A percentile compares a stretch with the other conserved stretches of the same genome.
Evolutionary conservation across 2,888 invertebrate species (phyloP).

Genomic region (Macaria liturata): DNA sequence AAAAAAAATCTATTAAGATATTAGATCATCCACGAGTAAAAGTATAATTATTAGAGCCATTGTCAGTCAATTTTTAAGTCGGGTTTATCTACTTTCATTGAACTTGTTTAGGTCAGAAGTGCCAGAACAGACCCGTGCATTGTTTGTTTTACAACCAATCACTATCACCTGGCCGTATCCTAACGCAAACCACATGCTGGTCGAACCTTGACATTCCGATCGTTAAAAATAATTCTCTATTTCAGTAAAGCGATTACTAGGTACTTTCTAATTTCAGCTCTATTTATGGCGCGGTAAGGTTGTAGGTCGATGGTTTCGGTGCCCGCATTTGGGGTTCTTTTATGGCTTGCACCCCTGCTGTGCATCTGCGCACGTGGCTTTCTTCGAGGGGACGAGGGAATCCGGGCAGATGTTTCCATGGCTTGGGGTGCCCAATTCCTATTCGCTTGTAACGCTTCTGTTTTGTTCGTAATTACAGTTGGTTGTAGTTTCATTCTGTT

Average conservation of each 20-base stretch:
- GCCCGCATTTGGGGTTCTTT: constrained; percentile 76
- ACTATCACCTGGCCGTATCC: constrained; percentile 66
- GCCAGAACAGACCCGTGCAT: constrained; percentile 15
- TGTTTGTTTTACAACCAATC: constrained; percentile 41
- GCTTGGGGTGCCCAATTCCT: constrained; percentile 53
- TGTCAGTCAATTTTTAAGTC: no score
- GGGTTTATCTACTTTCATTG: no score
- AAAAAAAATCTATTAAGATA: no score
- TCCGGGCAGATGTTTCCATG: constrained; percentile 70
- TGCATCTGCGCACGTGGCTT: constrained; percentile 72
- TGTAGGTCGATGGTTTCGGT: constrained; percentile 38
- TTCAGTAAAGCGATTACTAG: constrained; percentile 52
- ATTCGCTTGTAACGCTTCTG: constrained; percentile 30
- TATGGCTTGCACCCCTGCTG: constrained; percentile 73
- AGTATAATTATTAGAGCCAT: no score
- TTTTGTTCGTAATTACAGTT: constrained; percentile 24
- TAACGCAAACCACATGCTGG: constrained; percentile 72
- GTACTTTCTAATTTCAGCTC: constrained; percentile 52
- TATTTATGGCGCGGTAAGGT: constrained; percentile 49
- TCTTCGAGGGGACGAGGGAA: constrained; percentile 49
- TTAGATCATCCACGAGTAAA: no score
- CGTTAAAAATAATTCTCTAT: constrained; percentile 80
- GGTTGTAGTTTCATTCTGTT: no score
- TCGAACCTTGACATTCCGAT: constrained; percentile 79
- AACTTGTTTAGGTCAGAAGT: background rate